Evolutionary conservation across 2,797 vertebrate genomes (phyloP).

Genomic region (Tadarida brasiliensis): DNA sequence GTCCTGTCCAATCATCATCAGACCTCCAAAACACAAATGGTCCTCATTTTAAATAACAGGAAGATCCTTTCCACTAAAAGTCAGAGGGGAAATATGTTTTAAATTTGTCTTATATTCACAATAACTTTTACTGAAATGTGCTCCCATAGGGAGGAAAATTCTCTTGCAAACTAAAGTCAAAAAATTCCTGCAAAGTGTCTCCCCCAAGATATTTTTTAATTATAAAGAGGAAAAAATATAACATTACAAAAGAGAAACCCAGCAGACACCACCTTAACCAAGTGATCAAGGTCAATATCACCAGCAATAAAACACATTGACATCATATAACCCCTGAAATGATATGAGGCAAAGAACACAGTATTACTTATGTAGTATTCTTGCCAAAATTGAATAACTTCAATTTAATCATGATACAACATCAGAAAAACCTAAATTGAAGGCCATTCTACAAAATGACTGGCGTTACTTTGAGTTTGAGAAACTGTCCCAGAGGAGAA

Average conservation of each 20-base stretch:
- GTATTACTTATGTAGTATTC: not conserved
- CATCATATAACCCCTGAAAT: not conserved
- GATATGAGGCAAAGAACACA: not conserved
- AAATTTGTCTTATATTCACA: not conserved
- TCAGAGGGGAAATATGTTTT: not conserved
- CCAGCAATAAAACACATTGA: not conserved
- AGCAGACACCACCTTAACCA: not conserved
- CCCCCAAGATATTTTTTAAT: not conserved
- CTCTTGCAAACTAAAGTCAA: slow-evolving; percentile 2
- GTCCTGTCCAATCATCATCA: not conserved
- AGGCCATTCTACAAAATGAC: not conserved
- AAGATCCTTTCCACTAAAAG: not conserved
- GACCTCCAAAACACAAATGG: not conserved
- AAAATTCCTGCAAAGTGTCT: not conserved
- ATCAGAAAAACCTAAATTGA: slow-evolving; percentile 33
- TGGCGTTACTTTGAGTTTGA: not conserved
- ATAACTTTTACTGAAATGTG: not conserved
- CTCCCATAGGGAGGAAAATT: not conserved
- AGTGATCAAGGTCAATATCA: not conserved
- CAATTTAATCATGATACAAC: not conserved
- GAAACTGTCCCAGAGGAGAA: not conserved
- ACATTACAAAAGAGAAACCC: not conserved
- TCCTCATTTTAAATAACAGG: not conserved
- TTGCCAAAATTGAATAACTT: not conserved
- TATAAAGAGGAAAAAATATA: not conserved